These are phyloP conservation scores for Dolichomitus sp. DNA, from an alignment of 2,888 invertebrate genomes.

Conservation along the genomic window DNA sequence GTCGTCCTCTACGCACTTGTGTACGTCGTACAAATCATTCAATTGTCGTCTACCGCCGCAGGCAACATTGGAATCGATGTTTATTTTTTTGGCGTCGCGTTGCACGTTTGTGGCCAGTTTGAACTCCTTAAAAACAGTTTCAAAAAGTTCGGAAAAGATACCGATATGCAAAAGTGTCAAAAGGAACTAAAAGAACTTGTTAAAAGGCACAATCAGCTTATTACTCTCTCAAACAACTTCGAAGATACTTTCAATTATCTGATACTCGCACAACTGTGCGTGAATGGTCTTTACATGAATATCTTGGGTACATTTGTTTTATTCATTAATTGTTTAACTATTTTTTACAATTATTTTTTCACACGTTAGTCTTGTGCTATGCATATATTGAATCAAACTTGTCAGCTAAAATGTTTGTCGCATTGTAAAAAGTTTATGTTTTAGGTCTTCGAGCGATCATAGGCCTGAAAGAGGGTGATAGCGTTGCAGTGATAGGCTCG, in stretches of 20 bases:
- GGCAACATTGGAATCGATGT: constrained; percentile 59
- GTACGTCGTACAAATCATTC: constrained; percentile 56
- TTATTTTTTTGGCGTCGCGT: constrained; percentile 56
- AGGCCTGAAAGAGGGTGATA: constrained; percentile 40
- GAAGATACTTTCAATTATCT: constrained; percentile 55
- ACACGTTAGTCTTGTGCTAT: too few species aligned
- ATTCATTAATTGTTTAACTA: not conserved
- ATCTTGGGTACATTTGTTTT: constrained; percentile 44
- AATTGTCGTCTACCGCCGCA: constrained; percentile 35
- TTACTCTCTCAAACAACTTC: constrained; percentile 49
- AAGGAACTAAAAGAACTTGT: constrained; percentile 31
- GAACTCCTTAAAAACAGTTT: constrained; percentile 39
- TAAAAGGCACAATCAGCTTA: constrained; percentile 50
- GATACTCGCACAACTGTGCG: constrained; percentile 52
- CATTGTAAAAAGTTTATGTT: constrained; percentile 15
- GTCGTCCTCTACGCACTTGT: constrained; percentile 28
- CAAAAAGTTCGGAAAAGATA: constrained; percentile 23
- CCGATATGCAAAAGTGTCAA: constrained; percentile 1
- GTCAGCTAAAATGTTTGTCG: not conserved
- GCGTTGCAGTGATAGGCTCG: not conserved
- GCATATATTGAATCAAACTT: not conserved
- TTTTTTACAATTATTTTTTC: not conserved
- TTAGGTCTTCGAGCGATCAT: constrained; percentile 54
- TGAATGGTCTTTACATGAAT: constrained; percentile 51
- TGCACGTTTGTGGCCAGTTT: constrained; percentile 62